Percentiles rank a stretch among this genome's conserved stretches.
Conservation (phyloP, 53 echinoderm and acorn worm species). For the Zoroaster sp. region DNA sequence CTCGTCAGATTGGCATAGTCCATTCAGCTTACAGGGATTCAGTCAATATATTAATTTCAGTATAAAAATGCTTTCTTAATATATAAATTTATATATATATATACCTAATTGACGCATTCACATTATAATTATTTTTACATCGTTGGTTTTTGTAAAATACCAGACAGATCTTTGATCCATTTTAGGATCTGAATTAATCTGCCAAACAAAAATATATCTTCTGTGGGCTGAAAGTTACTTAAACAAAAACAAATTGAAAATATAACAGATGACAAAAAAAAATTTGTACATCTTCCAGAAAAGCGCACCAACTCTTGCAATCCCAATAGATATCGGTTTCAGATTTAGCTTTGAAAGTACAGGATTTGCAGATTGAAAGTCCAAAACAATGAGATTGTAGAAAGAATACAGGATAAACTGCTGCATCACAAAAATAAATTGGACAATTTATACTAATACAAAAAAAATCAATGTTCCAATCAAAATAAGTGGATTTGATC, state of each 20-base stretch:
- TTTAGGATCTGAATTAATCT: not conserved
- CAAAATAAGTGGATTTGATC: slow-evolving; percentile 24
- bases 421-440: not conserved
- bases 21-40: slow-evolving; percentile 21
- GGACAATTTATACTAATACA: not conserved
- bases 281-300: not conserved
- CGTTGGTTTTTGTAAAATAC: not conserved
- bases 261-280: not conserved
- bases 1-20: not conserved
- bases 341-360: not conserved
- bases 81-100: not conserved
- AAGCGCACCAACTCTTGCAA: not conserved
- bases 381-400: not conserved
- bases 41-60: not conserved
- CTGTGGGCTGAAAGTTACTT: not conserved
- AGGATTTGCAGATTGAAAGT: not conserved
- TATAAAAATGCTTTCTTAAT: not conserved
- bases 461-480: slow-evolving; percentile 29
- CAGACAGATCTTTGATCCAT: no score
- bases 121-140: not conserved
- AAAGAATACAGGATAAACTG: not conserved
- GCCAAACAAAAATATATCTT: not conserved
- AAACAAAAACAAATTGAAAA: not conserved
- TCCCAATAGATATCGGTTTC: not conserved
- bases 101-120: not conserved